These are phyloP conservation scores for Melangyna quadrimaculata DNA, from an alignment of 2,888 invertebrate genomes.

Conservation along the genomic window DNA sequence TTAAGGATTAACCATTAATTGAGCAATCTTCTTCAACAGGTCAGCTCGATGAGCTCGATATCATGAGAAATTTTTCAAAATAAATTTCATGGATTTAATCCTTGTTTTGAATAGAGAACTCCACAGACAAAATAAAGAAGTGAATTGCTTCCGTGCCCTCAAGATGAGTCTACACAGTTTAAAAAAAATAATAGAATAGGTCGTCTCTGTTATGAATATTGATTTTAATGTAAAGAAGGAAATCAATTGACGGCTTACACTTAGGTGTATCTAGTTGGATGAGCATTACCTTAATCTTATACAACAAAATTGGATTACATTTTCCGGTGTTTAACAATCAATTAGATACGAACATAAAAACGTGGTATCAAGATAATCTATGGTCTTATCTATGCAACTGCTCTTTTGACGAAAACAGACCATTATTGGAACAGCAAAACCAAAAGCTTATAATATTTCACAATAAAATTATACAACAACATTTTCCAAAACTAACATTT, in stretches of 20 bases:
- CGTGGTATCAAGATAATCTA: not conserved
- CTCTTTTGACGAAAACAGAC: not conserved
- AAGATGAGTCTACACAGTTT: slow-evolving; percentile 14
- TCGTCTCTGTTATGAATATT: slow-evolving; percentile 48
- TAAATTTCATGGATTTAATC: slow-evolving; percentile 22
- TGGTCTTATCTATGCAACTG: not conserved
- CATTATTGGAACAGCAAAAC: no score
- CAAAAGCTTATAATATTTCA: no score
- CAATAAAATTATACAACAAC: no score
- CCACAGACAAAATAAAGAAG: slow-evolving; percentile 5
- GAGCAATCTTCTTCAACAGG: slow-evolving; percentile 34
- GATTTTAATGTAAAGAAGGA: slow-evolving; percentile 1
- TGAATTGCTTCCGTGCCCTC: slow-evolving; percentile 65
- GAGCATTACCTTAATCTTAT: slow-evolving; percentile 55
- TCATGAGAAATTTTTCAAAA: slow-evolving; percentile 31
- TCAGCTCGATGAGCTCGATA: not conserved
- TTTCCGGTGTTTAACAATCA: slow-evolving; percentile 61
- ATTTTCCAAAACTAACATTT: no score
- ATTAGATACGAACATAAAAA: slow-evolving; percentile 25
- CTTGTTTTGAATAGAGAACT: slow-evolving; percentile 14
- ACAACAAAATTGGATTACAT: slow-evolving; percentile 57
- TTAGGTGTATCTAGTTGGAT: slow-evolving; percentile 38
- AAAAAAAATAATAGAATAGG: not conserved
- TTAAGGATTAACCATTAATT: slow-evolving; percentile 36
- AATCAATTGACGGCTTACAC: slow-evolving; percentile 36